Percentiles rank a stretch among this genome's conserved stretches.
Evolutionary conservation across 2,797 vertebrate genomes (phyloP).

Genomic region (Poeciliopsis turneri): DNA sequence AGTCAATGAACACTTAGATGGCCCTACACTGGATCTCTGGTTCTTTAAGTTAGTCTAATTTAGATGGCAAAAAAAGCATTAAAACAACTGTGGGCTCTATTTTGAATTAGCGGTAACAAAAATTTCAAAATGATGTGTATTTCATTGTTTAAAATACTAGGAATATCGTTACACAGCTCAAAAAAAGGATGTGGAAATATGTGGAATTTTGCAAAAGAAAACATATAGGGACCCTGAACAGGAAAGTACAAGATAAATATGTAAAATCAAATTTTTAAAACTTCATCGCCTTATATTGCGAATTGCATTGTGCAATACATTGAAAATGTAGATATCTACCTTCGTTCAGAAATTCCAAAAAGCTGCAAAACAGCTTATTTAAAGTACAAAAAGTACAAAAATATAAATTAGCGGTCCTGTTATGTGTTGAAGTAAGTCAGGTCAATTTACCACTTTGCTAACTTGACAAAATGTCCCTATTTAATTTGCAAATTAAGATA

Average conservation of each 20-base stretch:
- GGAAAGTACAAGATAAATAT: background rate
- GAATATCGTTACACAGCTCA: background rate
- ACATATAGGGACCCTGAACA: background rate
- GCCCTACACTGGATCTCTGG: background rate
- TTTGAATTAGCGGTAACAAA: background rate
- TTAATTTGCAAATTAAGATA: background rate
- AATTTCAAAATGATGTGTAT: background rate
- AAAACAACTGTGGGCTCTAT: background rate
- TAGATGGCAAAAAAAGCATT: background rate
- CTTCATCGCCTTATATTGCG: background rate
- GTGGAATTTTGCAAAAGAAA: background rate
- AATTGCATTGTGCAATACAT: background rate
- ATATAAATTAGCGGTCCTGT: background rate
- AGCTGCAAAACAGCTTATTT: background rate
- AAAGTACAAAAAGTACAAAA: background rate
- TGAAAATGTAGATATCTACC: background rate
- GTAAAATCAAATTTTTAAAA: background rate
- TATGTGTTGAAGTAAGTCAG: background rate
- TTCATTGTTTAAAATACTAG: background rate
- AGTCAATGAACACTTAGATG: background rate
- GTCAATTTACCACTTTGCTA: background rate
- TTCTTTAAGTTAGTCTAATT: background rate
- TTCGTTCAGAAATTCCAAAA: background rate
- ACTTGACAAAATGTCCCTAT: background rate
- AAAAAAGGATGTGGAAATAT: background rate